Evolutionary conservation across 1,140 invertebrate genomes (phyloP).

Genomic region (Hycleus cichorii): DNA sequence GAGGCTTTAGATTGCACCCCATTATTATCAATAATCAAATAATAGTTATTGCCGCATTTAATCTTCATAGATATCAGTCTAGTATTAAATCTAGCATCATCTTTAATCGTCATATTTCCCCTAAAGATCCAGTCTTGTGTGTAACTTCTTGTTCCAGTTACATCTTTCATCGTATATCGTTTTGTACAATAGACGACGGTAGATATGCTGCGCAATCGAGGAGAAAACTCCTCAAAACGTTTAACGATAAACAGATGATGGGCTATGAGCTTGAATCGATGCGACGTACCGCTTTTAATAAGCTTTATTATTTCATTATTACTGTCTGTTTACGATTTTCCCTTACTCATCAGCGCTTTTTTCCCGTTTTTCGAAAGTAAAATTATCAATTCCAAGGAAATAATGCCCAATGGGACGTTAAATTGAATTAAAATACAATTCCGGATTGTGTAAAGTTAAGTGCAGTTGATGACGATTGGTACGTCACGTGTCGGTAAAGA

Average conservation of each 20-base stretch:
- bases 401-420: no score
- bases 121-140: not conserved
- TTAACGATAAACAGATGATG: conserved; percentile 24
- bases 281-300: conserved; percentile 26
- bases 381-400: no score
- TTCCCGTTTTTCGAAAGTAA: no score
- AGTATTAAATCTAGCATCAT: not conserved
- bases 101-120: not conserved
- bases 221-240: conserved; percentile 16
- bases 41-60: not conserved
- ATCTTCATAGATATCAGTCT: not conserved
- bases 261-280: conserved; percentile 19
- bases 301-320: conserved; percentile 24
- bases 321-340: conserved; percentile 12
- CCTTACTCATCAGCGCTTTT: no score
- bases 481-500: no score
- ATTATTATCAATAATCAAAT: not conserved
- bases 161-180: not conserved
- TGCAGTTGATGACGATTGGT: no score
- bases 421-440: no score
- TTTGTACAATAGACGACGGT: not conserved
- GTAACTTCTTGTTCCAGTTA: not conserved
- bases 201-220: conserved; percentile 18
- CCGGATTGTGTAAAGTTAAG: no score
- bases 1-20: no score